Conservation (phyloP, 1,140 invertebrate genomes). For the Drosophila elegans region DNA sequence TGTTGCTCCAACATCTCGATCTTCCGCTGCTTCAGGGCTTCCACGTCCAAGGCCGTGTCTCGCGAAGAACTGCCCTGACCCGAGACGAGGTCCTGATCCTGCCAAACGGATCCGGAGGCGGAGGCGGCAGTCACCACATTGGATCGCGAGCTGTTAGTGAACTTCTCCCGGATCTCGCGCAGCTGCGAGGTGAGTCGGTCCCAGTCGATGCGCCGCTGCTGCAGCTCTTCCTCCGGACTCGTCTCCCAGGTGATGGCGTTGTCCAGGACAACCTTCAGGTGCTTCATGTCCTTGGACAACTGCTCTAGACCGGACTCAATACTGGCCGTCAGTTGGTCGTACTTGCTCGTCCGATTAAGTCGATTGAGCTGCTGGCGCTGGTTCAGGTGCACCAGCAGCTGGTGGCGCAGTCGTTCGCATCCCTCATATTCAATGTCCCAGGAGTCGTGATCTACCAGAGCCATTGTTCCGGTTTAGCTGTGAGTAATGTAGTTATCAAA, state of each 20-base stretch:
- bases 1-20: slow-evolving; percentile 87
- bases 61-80: slow-evolving; percentile 86
- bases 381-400: slow-evolving; percentile 88
- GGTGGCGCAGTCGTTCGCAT: slow-evolving; percentile 88
- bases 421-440: slow-evolving; percentile 88
- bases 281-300: slow-evolving; percentile 87
- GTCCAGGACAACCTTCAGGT: slow-evolving; percentile 87
- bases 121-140: slow-evolving; percentile 16
- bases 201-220: slow-evolving; percentile 44
- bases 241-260: slow-evolving; percentile 81
- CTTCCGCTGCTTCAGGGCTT: slow-evolving; percentile 75
- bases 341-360: slow-evolving; percentile 82
- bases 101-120: slow-evolving; percentile 44
- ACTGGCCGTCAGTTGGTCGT: slow-evolving; percentile 85
- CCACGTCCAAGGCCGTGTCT: slow-evolving; percentile 26
- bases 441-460: slow-evolving; percentile 81
- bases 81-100: slow-evolving; percentile 71
- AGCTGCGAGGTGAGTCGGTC: slow-evolving; percentile 52
- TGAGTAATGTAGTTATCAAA: slow-evolving; percentile 18
- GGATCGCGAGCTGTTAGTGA: slow-evolving; percentile 32
- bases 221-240: slow-evolving; percentile 45
- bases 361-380: slow-evolving; percentile 85
- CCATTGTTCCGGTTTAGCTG: slow-evolving; percentile 46
- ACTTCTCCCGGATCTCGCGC: slow-evolving; percentile 39
- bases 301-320: slow-evolving; percentile 88